Percentiles rank a stretch among this genome's conserved stretches.
Evolutionary conservation across 2,797 vertebrate species (phyloP).

Genomic region (Morus bassanus): DNA sequence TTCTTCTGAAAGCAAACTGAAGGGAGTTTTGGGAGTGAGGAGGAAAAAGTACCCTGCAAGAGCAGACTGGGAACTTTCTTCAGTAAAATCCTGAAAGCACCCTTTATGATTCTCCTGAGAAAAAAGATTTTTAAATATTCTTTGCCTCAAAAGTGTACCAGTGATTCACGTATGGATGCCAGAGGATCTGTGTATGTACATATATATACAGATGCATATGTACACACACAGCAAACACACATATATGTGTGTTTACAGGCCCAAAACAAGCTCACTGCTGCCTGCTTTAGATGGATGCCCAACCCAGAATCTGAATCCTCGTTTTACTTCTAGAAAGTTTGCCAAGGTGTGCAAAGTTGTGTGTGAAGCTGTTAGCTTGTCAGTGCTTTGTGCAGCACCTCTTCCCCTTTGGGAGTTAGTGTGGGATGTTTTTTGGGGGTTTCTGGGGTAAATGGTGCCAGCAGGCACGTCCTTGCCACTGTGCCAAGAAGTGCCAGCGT

Average conservation of each 20-base stretch:
- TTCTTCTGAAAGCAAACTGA: background rate
- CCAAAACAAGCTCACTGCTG: background rate
- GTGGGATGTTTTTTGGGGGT: background rate
- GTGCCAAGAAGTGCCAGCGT: background rate
- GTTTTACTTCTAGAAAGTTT: background rate
- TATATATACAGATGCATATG: accelerated
- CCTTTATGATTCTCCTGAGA: background rate
- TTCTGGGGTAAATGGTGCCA: background rate
- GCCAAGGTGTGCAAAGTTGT: background rate
- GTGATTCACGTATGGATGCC: background rate
- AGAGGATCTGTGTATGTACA: background rate
- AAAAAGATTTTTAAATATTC: background rate
- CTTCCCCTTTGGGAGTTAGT: background rate
- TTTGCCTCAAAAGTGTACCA: background rate
- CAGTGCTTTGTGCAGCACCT: background rate
- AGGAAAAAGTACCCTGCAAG: background rate
- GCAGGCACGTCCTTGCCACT: accelerated
- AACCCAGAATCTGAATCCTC: background rate
- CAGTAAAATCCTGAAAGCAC: background rate
- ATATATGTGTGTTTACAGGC: accelerated
- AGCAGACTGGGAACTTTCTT: background rate
- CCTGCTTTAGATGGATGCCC: background rate
- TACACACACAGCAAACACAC: accelerated
- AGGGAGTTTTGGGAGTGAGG: background rate
- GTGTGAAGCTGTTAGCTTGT: background rate